Evolutionary conservation across 2,888 invertebrate genomes (phyloP), one percentile per base, ranked within the genome.

Genomic region (Ichneumoninae sp.): DNA sequence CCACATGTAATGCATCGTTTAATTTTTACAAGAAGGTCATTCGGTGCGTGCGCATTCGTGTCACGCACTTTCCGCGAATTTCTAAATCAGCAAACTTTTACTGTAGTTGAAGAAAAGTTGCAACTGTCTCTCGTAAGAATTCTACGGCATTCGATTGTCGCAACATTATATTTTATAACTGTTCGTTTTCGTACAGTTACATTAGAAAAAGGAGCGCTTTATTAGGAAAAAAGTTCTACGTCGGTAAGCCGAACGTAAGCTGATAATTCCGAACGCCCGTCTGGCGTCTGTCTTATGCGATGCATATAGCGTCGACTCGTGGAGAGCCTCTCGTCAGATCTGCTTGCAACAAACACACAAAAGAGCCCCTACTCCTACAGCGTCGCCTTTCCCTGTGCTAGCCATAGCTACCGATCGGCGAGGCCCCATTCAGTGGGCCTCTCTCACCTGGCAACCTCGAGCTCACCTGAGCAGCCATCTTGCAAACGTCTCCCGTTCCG

Each of bases 381-480:
- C 75, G 22, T 77, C 69, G 78, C 84, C 84, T 84, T 84, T 84
- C 84, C 57, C 84, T 52, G 77, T 62, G 68, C 54, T 33, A 62
- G 19, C 68, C 44, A 57, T 57, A 78, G 54, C 77, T 62, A 33
- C 60, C 77, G 74, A 22, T 72, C 68, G 19, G 65, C 70, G 33
- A 78, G 83, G 70, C 83, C 83, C 80, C 80, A 85, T 85, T 85
- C 80, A 71, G 85, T 68, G 77, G 83, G 80, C 52, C 80, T 83
- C 77, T 54, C 85, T 87, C 83, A 88, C 88, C 88, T 89, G 87
- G 88, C 90, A 87, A 89, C 86, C 88, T 88, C 85, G 78, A 72
- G 62, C 88, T 87, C 86, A 88, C 84, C 88, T 82, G 87, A 78
- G 84, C 84, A 78, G 91, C 91, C 91, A 91, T 91, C 90, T 91